Conservation (phyloP, 2,888 invertebrate genomes). For the Spodoptera exigua region DNA sequence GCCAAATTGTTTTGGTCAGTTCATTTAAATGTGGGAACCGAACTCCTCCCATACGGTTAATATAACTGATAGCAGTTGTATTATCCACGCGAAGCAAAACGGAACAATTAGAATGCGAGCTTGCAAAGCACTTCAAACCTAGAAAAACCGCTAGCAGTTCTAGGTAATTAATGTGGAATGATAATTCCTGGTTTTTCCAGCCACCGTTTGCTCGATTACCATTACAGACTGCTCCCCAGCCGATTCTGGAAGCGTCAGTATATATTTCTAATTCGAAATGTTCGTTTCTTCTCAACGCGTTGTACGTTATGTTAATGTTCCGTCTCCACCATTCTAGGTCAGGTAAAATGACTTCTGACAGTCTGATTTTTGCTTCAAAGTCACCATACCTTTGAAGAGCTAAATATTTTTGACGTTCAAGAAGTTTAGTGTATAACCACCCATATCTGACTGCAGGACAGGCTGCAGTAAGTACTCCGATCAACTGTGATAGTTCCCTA, state of each 20-base stretch:
- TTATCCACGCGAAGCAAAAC: constrained; percentile 9
- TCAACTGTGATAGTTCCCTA: constrained; percentile 1
- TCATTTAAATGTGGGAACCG: constrained; percentile 23
- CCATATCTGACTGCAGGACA: constrained; percentile 16
- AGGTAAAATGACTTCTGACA: not conserved
- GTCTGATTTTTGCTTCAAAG: constrained; percentile 3
- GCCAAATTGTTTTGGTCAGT: constrained; percentile 19
- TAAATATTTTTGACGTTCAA: constrained; percentile 10
- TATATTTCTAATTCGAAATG: not conserved
- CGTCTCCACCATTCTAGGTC: constrained; percentile 6
- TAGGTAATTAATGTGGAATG: constrained; percentile 30
- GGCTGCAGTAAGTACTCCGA: constrained; percentile 11
- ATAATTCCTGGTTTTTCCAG: constrained; percentile 4
- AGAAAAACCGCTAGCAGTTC: not conserved
- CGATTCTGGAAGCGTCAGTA: not conserved
- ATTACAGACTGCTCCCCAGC: constrained; percentile 3
- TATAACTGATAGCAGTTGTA: constrained; percentile 18
- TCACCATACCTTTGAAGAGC: not conserved
- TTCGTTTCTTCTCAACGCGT: not conserved
- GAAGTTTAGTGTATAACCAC: constrained; percentile 14
- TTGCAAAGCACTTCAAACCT: not conserved
- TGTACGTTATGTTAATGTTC: not conserved
- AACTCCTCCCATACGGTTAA: constrained; percentile 14
- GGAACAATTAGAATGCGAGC: not conserved
- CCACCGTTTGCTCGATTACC: not conserved